Base-by-base conservation (phyloP, 2,797 vertebrate species). In the Pseudopleuronectes americanus region DNA sequence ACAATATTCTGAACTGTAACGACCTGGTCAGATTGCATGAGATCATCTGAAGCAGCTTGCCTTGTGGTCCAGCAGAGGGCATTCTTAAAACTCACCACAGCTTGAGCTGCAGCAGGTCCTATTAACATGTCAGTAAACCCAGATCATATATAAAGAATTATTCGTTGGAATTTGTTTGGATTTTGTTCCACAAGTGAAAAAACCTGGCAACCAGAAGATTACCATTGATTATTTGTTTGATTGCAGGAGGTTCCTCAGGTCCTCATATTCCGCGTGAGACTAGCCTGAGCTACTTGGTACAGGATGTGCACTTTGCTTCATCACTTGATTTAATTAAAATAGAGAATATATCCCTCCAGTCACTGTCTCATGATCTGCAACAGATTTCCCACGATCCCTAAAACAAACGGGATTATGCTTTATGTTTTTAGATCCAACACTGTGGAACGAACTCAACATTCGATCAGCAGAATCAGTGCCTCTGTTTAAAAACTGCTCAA, bases 201-300 rank as follows among this genome's bases (percentile, higher is more conserved):
- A n/a, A 19, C 2, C 8, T n/a, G 17, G 13, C 51, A 53, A 2
- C 1, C 4, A 0, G 22, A 21, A 21, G 22, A 52, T 33, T 8
- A 33, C 31, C 48, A 51, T 22, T 19, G n/a, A n/a, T n/a, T 52
- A 22, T 13, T 24, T 13, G 22, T 10, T 26, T 57, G 71, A 63
- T 60, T 68, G 56, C 13, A 41, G 43, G 38, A 57, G 58, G 75
- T 66, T 61, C 57, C 58, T 66, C 56, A 57, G 17, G 49, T 38
- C 5, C 22, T 41, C 31, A 33, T 33, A 8, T 1, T 33, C 8
- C 31, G 8, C 8, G 6, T 36, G 38, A 28, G 58, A 45, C 38
- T 33, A 3, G 13, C 14, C 38, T 36, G 54, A 71, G 45, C 21
- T 2, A 8, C 31, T 12, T 31, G 24, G 41, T 19, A 57, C 2